A percentile compares a stretch with the other conserved stretches of the same genome.
These are phyloP conservation scores for Hecatera dysodea DNA, from an alignment of 2,888 invertebrate genomes.

Conservation along the genomic window DNA sequence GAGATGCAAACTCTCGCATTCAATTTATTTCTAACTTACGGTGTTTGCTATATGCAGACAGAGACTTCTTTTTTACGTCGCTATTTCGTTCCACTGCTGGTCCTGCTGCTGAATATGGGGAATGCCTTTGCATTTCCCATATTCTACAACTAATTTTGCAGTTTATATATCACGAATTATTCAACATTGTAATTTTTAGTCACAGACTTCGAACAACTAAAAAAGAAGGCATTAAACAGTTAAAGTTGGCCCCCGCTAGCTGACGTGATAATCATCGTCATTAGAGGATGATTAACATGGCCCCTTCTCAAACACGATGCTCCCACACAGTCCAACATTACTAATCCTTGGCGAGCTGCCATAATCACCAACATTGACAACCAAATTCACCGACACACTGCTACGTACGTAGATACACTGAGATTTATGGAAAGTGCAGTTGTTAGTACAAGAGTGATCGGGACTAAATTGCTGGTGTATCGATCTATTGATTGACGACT, in stretches of 20 bases:
- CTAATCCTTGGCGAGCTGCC: constrained; percentile 38
- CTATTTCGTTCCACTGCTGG: too few relatives aligned
- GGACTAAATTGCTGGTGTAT: constrained; percentile 6
- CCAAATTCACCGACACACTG: constrained; percentile 22
- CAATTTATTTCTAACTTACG: too few relatives aligned
- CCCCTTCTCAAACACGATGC: not conserved
- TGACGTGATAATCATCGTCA: constrained; percentile 22
- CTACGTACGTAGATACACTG: not conserved
- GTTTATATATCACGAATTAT: too few relatives aligned
- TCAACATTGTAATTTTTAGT: too few relatives aligned
- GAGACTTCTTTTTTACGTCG: too few relatives aligned
- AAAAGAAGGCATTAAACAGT: not conserved
- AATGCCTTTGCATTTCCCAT: too few relatives aligned
- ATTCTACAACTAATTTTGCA: too few relatives aligned
- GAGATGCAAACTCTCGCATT: too few relatives aligned
- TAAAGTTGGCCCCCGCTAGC: not conserved
- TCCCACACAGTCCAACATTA: constrained; percentile 6
- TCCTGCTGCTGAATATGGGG: too few relatives aligned
- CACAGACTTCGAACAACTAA: too few relatives aligned
- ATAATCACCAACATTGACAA: constrained; percentile 19
- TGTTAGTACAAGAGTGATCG: constrained; percentile 10
- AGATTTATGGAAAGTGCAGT: constrained; percentile 22
- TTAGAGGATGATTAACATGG: constrained; percentile 27
- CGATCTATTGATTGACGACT: constrained; percentile 8
- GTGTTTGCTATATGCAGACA: too few relatives aligned